phyloP scores from a whole-genome alignment of 1,140 invertebrate genomes.

The Diorhabda sublineata region DNA sequence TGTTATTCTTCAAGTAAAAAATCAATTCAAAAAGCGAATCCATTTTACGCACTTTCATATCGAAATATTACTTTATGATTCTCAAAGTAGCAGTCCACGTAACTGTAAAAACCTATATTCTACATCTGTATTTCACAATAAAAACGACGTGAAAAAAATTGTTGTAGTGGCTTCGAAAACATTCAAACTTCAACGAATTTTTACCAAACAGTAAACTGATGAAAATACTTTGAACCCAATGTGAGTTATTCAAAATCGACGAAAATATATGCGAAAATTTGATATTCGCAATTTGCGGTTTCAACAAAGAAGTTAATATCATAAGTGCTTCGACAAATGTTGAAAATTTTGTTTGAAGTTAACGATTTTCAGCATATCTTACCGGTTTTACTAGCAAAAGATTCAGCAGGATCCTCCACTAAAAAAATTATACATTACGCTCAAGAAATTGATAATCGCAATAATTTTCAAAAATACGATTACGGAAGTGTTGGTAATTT shows the following conservation, averaged over 20 bases:
- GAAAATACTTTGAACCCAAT: conserved; percentile 58
- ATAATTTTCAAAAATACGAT: conserved; percentile 63
- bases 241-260: conserved; percentile 56
- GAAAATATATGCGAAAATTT: conserved; percentile 61
- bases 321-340: background rate
- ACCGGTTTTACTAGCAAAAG: conserved; percentile 67
- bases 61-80: too few relatives aligned
- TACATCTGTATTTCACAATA: too few relatives aligned
- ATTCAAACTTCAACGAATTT: conserved; percentile 63
- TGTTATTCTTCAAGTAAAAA: too few relatives aligned
- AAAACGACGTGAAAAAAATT: background rate
- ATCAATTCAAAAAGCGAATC: too few relatives aligned
- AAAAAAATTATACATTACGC: conserved; percentile 70
- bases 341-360: too few relatives aligned
- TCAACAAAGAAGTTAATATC: conserved; percentile 65
- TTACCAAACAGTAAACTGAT: conserved; percentile 60
- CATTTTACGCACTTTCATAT: too few relatives aligned
- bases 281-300: conserved; percentile 62
- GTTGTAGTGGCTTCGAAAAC: conserved; percentile 53
- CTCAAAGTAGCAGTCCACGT: too few relatives aligned
- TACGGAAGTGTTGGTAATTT: conserved; percentile 58
- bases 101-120: too few relatives aligned
- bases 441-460: conserved; percentile 57
- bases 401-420: conserved; percentile 74
- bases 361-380: conserved; percentile 34